Base-by-base conservation (phyloP, 1,140 invertebrate species). In the Cydia pomonella region DNA sequence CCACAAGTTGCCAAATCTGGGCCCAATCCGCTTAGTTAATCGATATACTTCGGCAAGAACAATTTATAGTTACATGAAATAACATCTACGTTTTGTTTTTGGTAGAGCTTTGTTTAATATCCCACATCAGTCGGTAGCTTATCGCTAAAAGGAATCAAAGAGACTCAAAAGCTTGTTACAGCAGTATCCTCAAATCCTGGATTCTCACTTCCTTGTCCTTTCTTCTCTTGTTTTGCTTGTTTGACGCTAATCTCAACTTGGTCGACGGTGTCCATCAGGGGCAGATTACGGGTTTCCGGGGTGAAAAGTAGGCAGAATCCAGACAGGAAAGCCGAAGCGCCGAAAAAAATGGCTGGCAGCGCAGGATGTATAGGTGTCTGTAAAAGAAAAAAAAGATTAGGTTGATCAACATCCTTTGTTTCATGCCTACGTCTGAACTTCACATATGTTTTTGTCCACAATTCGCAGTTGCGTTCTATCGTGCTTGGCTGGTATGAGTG, bases 221-320 rank as follows among this genome's bases (percentile, higher is more conserved):
- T 38, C 29, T 69, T 69, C n/a, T 18, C n/a, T 6, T 29, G 18
- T 25, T 18, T 33, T 10, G 29, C 33, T 23, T 69, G 64, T 44
- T 62, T 80, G 27, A 75, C 73, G 53, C 77, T 78, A 47, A 76
- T 74, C 82, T 95, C 94, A 2, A 95, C 95, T 76, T 96, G 95
- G 75, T 93, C 93, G 18, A 97, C 92, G 0, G 96, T 96, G 79
- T 96, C 96, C 38, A 95, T 94, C 33, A 97, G 87, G 50, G 95
- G 94, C 3, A 93, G 82, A 33, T 94, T 94, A 44, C 95, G 93
- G 0, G 96, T 97, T 92, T 97, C 96, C 0, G 96, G 96, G 66
- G 96, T 95, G 18, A 94, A 83, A 2, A 95, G 90, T 0, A 95
- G 91, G 1, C 96, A 84, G 4, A 94, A 50, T 2, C 95, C 95